These are phyloP conservation scores for Leucoraja ocellata DNA, from an alignment of 2,797 vertebrate species.

Conservation along the genomic window DNA sequence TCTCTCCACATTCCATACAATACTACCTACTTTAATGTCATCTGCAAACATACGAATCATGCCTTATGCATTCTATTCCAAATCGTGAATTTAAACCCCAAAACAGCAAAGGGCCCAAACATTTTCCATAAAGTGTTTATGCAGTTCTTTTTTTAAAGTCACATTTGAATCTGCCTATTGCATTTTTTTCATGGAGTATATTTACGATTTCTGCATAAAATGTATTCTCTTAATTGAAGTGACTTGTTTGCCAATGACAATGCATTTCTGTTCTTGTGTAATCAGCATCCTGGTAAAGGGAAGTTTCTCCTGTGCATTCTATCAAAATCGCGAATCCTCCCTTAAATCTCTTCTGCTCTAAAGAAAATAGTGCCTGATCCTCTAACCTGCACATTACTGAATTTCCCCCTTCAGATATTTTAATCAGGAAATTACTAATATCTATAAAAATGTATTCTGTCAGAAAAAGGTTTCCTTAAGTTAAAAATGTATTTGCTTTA, in stretches of 20 bases:
- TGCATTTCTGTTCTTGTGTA: not conserved
- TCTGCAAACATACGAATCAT: too few species aligned
- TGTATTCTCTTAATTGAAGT: not conserved
- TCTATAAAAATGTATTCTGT: not conserved
- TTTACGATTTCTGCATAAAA: not conserved
- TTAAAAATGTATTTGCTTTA: not conserved
- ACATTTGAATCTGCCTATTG: not conserved
- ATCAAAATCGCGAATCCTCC: not conserved
- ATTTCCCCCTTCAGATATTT: not conserved
- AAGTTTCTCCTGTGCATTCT: not conserved
- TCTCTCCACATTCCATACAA: too few species aligned
- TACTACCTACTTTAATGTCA: too few species aligned
- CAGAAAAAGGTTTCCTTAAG: not conserved
- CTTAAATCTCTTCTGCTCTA: not conserved
- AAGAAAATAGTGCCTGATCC: not conserved
- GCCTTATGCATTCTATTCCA: too few species aligned
- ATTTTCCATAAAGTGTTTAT: not conserved
- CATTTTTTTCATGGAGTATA: not conserved
- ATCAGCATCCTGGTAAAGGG: not conserved
- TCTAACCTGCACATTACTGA: not conserved
- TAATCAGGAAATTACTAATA: not conserved
- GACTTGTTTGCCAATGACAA: not conserved
- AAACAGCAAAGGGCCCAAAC: too few species aligned
- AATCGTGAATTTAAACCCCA: too few species aligned
- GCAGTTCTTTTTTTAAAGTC: not conserved